Percentiles rank a stretch among this genome's conserved stretches.
phyloP scores from a whole-genome alignment of 2,113 vertebrate genomes.

The Campylomormyrus numenius region DNA sequence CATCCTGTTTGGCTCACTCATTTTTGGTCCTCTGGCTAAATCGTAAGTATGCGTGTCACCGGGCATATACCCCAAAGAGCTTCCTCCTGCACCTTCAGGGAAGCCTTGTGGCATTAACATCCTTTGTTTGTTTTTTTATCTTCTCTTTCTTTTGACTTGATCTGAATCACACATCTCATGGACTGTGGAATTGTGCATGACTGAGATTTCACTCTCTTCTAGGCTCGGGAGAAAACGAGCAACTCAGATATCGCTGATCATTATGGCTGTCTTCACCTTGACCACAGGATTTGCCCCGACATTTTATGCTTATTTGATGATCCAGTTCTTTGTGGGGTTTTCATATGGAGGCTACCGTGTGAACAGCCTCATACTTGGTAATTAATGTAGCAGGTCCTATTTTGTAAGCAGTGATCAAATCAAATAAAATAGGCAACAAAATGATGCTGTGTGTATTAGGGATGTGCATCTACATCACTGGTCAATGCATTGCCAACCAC shows the following conservation, averaged over 20 bases:
- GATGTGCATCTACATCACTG: not conserved
- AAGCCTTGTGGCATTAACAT: not conserved
- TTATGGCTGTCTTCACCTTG: slow-evolving; percentile 38
- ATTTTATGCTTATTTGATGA: slow-evolving; percentile 39
- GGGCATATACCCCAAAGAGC: not conserved
- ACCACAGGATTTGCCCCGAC: slow-evolving; percentile 43
- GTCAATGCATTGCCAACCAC: not conserved
- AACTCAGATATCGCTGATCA: slow-evolving; percentile 40
- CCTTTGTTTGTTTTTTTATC: not conserved
- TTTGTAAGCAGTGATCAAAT: not conserved
- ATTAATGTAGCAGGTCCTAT: slow-evolving; percentile 6
- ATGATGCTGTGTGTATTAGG: not conserved
- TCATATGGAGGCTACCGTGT: slow-evolving; percentile 51
- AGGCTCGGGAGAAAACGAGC: slow-evolving; percentile 53
- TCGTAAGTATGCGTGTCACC: slow-evolving; percentile 37
- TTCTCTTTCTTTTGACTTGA: not conserved
- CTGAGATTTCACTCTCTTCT: not conserved
- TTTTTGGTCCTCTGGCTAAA: slow-evolving; percentile 55
- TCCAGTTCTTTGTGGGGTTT: slow-evolving; percentile 45
- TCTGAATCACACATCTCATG: not conserved
- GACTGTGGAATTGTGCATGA: not conserved
- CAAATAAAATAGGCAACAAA: too few species aligned
- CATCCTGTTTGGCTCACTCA: slow-evolving; percentile 42
- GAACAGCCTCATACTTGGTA: slow-evolving; percentile 50
- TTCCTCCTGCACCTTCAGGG: not conserved